Conservation (phyloP, 1,140 invertebrate genomes). For the Zaprionus camerounensis region DNA sequence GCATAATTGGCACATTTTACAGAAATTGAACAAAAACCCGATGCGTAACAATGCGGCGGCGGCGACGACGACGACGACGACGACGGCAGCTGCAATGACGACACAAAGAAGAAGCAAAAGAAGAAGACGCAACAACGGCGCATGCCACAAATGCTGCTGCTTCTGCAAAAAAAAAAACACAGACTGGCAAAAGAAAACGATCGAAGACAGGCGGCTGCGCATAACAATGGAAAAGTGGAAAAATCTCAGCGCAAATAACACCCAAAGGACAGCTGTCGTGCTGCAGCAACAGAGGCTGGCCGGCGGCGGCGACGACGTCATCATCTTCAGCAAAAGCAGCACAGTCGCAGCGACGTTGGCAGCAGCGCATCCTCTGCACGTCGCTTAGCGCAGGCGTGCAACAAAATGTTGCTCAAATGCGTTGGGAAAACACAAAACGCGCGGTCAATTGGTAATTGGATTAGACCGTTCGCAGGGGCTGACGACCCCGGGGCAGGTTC, state of each 20-base stretch:
- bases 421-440: conserved; percentile 21
- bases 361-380: conserved; percentile 13
- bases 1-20: conserved; percentile 69
- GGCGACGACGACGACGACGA: conserved; percentile 38
- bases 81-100: conserved; percentile 36
- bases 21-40: conserved; percentile 42
- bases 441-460: conserved; percentile 76
- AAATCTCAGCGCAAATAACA: conserved; percentile 65
- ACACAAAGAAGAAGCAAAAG: conserved; percentile 44
- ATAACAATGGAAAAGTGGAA: conserved; percentile 68
- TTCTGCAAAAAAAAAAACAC: conserved; percentile 34
- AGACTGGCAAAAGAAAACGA: conserved; percentile 23
- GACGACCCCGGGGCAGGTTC: conserved; percentile 21
- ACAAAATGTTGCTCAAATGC: conserved; percentile 19
- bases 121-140: conserved; percentile 38
- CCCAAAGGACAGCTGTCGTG: conserved; percentile 71
- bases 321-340: conserved; percentile 28
- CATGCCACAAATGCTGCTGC: conserved; percentile 57
- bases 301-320: conserved; percentile 1
- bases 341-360: not conserved
- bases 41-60: conserved; percentile 50
- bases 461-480: conserved; percentile 33
- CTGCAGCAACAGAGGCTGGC: conserved; percentile 11
- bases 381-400: conserved; percentile 20
- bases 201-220: conserved; percentile 41